phyloP scores from a whole-genome alignment of 2,113 vertebrate genomes.

The Aspiorhynchus laticeps region DNA sequence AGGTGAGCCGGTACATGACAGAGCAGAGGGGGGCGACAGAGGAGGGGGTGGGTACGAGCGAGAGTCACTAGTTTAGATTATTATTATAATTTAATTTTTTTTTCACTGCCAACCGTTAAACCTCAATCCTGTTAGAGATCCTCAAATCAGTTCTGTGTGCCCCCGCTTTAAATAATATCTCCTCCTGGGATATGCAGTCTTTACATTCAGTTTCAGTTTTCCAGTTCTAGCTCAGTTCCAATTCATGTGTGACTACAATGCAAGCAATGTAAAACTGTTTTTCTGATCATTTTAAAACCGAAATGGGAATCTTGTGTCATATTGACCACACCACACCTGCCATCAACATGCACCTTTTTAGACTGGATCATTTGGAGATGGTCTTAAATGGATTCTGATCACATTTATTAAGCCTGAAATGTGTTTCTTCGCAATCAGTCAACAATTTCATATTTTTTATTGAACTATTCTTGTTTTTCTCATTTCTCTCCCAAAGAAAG shows the following conservation, averaged over 20 bases:
- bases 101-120: not conserved
- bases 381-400: not conserved
- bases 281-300: not conserved
- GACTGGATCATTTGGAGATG: not conserved
- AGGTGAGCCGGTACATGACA: constrained; percentile 79
- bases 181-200: not conserved
- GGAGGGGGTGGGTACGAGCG: not conserved
- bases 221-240: not conserved
- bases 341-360: not conserved
- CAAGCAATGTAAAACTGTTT: not conserved
- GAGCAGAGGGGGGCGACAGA: not conserved
- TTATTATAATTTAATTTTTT: not conserved
- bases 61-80: not conserved
- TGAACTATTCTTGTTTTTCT: no score
- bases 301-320: constrained; percentile 17
- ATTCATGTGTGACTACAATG: not conserved
- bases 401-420: not conserved
- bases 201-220: not conserved
- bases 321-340: not conserved
- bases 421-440: not conserved
- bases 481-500: no score
- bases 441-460: not conserved
- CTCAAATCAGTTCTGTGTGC: not conserved
- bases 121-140: not conserved
- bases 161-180: not conserved